Base-by-base conservation (phyloP, 2,797 vertebrate genomes). In the Zenarchopterus dispar region DNA sequence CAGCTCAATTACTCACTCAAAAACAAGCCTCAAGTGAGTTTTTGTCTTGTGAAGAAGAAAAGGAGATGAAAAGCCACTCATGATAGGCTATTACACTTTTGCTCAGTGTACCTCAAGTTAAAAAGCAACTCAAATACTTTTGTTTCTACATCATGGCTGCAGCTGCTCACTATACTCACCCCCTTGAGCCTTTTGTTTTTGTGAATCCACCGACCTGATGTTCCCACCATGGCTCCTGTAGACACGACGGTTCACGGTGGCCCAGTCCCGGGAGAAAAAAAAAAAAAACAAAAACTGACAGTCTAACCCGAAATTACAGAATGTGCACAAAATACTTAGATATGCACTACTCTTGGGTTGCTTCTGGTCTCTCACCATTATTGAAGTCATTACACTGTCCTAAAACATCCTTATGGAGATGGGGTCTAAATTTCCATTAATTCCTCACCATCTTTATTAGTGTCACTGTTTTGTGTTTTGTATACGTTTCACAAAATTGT, bases 201-300 rank as follows among this genome's bases (percentile, higher is more conserved):
- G 23, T 85, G 86, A 89, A 82, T 81, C 72, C 8, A 15, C 49
- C 78, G 86, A 88, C 82, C 87, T 77, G 70, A 65, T 78, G 73
- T 89, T 87, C 82, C 80, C 81, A 74, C 68, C 50, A 15, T 68
- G 65, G 75, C 9, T 57, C 75, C 85, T 28, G 45, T 56, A 71
- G 84, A 52, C 78, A 57, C 1, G 4, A 62, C 58, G 33, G 7
- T 65, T 81, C 78, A 79, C 46, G 6, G 61, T 55, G 66, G 17
- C 67, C 36, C 19, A 51, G 57, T 83, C 68, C 31, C n/a, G n/a
- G n/a, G n/a, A 78, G 54, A 66, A 75, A 70, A n/a, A 18, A 42
- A 74, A 76, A 28, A 28, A 28, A 28, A 8, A 8, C 1, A 8
- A 28, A 28, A 8, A 28, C 23, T 50, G 45, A 59, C 67, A 31